These are phyloP conservation scores for Dendronephthya gigantea DNA, from an alignment of 64 coral and sea anemone genomes.

Conservation along the genomic window DNA sequence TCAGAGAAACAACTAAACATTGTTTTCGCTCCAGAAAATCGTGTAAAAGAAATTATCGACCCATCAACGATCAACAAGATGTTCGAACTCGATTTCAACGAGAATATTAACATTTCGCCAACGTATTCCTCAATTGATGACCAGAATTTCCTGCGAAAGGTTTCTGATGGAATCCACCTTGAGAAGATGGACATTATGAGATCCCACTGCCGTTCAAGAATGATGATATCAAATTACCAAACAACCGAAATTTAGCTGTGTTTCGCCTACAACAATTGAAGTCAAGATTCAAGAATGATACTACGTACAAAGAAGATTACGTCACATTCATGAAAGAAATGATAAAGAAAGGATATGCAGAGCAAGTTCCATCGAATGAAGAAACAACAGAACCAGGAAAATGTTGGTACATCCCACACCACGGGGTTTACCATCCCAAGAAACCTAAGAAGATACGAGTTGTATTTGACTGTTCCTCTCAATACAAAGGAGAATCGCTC, in stretches of 20 bases:
- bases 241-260: slow-evolving; percentile 19
- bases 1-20: not conserved
- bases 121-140: slow-evolving; percentile 18
- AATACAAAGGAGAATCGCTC: not conserved
- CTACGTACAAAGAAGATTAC: slow-evolving; percentile 26
- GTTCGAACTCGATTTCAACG: slow-evolving; percentile 42
- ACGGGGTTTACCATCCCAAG: slow-evolving; percentile 33
- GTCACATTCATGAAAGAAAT: slow-evolving; percentile 33
- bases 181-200: slow-evolving; percentile 44
- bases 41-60: slow-evolving; percentile 36
- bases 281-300: not conserved
- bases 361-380: not conserved
- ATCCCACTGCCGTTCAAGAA: slow-evolving; percentile 30
- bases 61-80: slow-evolving; percentile 30
- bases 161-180: not conserved
- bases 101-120: not conserved
- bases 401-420: slow-evolving; percentile 37
- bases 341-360: slow-evolving; percentile 35
- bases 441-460: slow-evolving; percentile 2
- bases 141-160: slow-evolving; percentile 14
- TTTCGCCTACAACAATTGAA: slow-evolving; percentile 25
- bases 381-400: not conserved
- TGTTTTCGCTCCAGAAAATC: not conserved
- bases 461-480: slow-evolving; percentile 32
- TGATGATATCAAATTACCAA: not conserved